phyloP scores from a whole-genome alignment of 1,140 invertebrate species.

The Zaprionus camerounensis region DNA sequence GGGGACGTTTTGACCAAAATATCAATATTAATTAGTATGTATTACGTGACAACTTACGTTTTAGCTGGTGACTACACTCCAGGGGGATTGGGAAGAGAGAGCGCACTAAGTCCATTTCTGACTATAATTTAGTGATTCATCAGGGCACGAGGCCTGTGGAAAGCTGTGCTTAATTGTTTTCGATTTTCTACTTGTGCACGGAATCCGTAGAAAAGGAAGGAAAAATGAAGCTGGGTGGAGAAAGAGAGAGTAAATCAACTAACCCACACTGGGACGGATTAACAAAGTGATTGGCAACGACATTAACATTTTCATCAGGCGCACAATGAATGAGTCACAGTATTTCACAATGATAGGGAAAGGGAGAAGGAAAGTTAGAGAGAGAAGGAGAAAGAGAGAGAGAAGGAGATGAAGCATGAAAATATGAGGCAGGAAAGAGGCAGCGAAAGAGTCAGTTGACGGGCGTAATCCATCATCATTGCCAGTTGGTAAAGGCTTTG shows the following conservation, averaged over 20 bases:
- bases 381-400: neutral
- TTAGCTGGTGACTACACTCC: constrained; percentile 6
- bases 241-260: constrained; percentile 61
- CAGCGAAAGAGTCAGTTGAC: constrained; percentile 40
- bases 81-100: neutral
- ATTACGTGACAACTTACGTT: constrained; percentile 75
- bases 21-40: constrained; percentile 82
- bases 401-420: neutral
- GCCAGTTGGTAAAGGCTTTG: constrained; percentile 57
- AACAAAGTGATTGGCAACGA: constrained; percentile 80
- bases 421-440: neutral
- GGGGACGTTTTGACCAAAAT: constrained; percentile 45
- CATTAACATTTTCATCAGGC: constrained; percentile 82
- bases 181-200: constrained; percentile 48
- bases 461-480: constrained; percentile 78
- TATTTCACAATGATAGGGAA: neutral
- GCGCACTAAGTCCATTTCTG: neutral
- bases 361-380: neutral
- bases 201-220: neutral
- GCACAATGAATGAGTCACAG: constrained; percentile 48
- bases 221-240: neutral
- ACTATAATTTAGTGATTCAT: constrained; percentile 57
- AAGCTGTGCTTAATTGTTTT: constrained; percentile 76
- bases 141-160: constrained; percentile 37
- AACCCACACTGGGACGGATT: constrained; percentile 61